phyloP scores from a whole-genome alignment of 2,888 invertebrate genomes.

The Lordiphosa andalusiaca region DNA sequence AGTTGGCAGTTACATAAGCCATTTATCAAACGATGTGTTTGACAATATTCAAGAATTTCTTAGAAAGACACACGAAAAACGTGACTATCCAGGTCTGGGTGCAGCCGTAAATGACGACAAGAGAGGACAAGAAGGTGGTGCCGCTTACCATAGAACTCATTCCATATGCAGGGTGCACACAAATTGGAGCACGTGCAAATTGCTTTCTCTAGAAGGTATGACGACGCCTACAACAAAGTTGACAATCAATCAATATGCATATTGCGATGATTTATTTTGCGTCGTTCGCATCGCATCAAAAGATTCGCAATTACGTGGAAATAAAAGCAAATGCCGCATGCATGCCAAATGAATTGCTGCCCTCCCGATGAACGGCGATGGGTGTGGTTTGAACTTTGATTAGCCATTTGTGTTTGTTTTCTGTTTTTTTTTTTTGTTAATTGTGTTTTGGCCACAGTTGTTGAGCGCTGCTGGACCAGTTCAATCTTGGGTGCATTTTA shows the following conservation, averaged over 20 bases:
- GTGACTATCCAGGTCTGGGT: slow-evolving; percentile 47
- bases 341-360: slow-evolving; percentile 45
- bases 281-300: slow-evolving; percentile 55
- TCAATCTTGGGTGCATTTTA: slow-evolving; percentile 26
- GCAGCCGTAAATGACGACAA: slow-evolving; percentile 27
- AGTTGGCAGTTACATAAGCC: slow-evolving; percentile 44
- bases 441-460: slow-evolving; percentile 3
- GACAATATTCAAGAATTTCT: slow-evolving; percentile 46
- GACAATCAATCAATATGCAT: slow-evolving; percentile 54
- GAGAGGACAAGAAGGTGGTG: slow-evolving; percentile 2
- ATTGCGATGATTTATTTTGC: slow-evolving; percentile 56
- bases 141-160: slow-evolving; percentile 24
- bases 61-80: slow-evolving; percentile 33
- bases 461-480: slow-evolving; percentile 19
- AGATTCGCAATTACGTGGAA: slow-evolving; percentile 59
- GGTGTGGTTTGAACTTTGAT: slow-evolving; percentile 8
- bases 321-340: slow-evolving; percentile 60
- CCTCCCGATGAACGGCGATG: slow-evolving; percentile 12
- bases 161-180: slow-evolving; percentile 38
- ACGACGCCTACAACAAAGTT: slow-evolving; percentile 16
- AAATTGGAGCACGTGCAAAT: slow-evolving; percentile 47
- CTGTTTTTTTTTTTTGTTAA: not conserved
- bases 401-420: not conserved
- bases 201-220: slow-evolving; percentile 14
- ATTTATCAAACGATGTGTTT: slow-evolving; percentile 39